These are phyloP conservation scores for Ophioninae sp. DNA, from an alignment of 2,888 invertebrate genomes.

Conservation along the genomic window DNA sequence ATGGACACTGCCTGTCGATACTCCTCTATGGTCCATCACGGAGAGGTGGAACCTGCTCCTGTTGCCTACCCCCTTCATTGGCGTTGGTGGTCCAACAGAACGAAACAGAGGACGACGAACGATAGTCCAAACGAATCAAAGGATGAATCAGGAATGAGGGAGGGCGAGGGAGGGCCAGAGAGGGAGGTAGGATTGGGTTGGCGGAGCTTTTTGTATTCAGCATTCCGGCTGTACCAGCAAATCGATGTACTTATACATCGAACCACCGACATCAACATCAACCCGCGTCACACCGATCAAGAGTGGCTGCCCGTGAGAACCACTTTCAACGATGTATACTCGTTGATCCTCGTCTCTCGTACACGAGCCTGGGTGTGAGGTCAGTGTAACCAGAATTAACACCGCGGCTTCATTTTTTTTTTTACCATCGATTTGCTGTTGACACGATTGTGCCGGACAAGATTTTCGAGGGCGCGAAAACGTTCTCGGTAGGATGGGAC, in stretches of 20 bases:
- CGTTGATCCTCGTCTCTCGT: conserved; percentile 11
- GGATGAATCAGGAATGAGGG: conserved; percentile 1
- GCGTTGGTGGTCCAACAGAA: conserved; percentile 31
- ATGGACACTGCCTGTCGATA: conserved; percentile 73
- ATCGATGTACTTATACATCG: conserved; percentile 28
- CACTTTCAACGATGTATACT: conserved; percentile 55
- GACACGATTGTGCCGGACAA: conserved; percentile 68
- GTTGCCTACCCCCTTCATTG: conserved; percentile 5
- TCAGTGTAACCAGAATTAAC: conserved; percentile 70
- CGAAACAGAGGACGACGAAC: conserved; percentile 39
- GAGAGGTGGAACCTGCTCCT: conserved; percentile 44
- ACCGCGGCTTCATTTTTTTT: conserved; percentile 60
- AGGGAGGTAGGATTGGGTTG: not conserved
- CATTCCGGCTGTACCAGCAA: conserved; percentile 32
- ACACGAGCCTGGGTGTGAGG: conserved; percentile 61
- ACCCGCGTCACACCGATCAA: conserved; percentile 39
- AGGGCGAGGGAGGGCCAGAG: not conserved
- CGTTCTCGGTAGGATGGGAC: conserved; percentile 6
- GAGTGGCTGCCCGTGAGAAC: conserved; percentile 50
- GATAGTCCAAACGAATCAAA: conserved; percentile 54
- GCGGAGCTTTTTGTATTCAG: conserved; percentile 45
- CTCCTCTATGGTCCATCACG: conserved; percentile 71
- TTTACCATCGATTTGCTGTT: conserved; percentile 71
- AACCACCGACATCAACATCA: conserved; percentile 51
- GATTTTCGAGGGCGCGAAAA: conserved; percentile 52